These are phyloP conservation scores for Rhizoglyphus robini DNA, from an alignment of 1,140 invertebrate species.

Conservation along the genomic window DNA sequence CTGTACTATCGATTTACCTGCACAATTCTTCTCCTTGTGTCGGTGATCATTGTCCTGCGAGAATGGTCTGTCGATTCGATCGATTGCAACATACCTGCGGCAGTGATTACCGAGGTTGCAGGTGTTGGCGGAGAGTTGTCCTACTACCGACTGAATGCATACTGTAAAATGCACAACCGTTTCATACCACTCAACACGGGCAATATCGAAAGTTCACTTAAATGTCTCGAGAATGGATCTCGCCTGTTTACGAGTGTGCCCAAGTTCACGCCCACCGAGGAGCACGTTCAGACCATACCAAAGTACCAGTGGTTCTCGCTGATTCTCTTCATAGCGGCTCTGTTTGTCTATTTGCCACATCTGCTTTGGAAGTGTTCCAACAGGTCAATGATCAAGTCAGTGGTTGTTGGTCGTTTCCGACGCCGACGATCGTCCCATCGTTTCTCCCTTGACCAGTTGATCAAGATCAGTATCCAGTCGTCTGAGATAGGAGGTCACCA, in stretches of 20 bases:
- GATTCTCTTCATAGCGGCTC: neutral
- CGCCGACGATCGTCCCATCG: neutral
- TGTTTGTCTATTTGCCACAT: neutral
- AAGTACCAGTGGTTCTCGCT: neutral
- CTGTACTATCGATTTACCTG: neutral
- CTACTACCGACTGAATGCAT: neutral
- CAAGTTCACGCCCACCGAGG: neutral
- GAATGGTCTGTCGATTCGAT: conserved; percentile 13
- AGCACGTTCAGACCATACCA: neutral
- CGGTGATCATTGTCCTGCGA: neutral
- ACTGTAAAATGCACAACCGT: neutral
- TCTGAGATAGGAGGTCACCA: neutral
- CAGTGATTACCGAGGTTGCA: neutral
- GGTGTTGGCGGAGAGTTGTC: neutral
- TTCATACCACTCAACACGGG: neutral
- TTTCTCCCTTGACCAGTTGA: neutral
- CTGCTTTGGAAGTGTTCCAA: neutral
- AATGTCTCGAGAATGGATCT: neutral
- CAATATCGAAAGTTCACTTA: neutral
- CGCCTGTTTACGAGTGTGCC: neutral
- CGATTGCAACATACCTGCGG: neutral
- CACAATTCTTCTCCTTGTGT: neutral
- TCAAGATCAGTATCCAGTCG: neutral
- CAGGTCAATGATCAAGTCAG: neutral
- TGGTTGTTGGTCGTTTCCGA: neutral